Evolutionary conservation across 2,113 vertebrate species (phyloP), one percentile per base, ranked within the genome.

Genomic region (Tragelaphus imberbis): DNA sequence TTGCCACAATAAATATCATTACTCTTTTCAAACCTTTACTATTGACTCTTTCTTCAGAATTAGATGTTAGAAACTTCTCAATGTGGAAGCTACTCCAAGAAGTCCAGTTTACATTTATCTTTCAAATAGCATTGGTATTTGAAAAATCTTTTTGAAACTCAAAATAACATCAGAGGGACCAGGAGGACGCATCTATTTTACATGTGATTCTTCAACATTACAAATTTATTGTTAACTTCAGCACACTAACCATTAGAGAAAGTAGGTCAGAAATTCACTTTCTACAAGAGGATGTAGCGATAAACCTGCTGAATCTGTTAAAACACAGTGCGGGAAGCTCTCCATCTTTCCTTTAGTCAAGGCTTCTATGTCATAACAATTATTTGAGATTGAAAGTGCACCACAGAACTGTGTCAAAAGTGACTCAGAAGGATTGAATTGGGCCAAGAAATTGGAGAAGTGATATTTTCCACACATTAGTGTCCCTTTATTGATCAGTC

Each of bases 171-270:
- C 92, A 12, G 88, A 92, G 51, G 40, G 49, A 77, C 75, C 44
- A 63, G 47, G 44, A 40, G 9, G 80, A 80, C 91, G 15, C 75
- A 94, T 82, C 86, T 94, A 13, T 61, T 98, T 97, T 28, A 75
- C 40, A 92, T 61, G 16, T 96, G 77, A 84, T 96, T 97, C 28
- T 47, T 87, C 17, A 15, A 68, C 93, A 68, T 59, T 90, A 7
- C 88, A 88, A 82, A 12, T 55, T 90, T 49, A 59, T 59, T 91
- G 21, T 96, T 86, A 79, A 40, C 56, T 88, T 47, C 40, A 80
- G 79, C 71, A 93, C 86, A 40, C 89, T 4, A 30, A 77, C n/a
- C 91, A 56, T 96, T 36, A 89, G 49, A 86, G 56, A 97, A 98
- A 98, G 53, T 75, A 92, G 94, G 89, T 21, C 90, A 94, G 80